Evolutionary conservation across 2,113 vertebrate genomes (phyloP).

Genomic region (Onychorhynchus coronatus): DNA sequence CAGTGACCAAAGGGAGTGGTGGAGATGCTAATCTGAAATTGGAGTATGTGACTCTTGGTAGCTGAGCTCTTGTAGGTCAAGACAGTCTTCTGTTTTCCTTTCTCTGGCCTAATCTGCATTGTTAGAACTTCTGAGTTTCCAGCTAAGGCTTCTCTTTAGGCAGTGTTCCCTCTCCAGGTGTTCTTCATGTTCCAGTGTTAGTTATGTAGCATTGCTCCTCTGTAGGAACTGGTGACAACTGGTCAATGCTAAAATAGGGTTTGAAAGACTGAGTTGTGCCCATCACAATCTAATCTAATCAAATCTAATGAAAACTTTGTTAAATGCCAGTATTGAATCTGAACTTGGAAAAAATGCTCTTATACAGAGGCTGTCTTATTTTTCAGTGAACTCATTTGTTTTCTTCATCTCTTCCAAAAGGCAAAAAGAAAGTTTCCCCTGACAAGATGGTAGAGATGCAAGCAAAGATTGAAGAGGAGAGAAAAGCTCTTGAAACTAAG

Average conservation of each 20-base stretch:
- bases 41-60: neutral
- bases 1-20: neutral
- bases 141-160: neutral
- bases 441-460: constrained; percentile 99
- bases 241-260: neutral
- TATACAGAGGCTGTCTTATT: neutral
- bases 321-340: neutral
- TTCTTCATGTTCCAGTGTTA: neutral
- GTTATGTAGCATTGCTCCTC: neutral
- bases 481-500: constrained; percentile 95
- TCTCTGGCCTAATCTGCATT: neutral
- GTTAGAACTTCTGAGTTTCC: neutral
- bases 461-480: constrained; percentile 96
- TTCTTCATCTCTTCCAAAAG: constrained; percentile 63
- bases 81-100: neutral
- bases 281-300: no score
- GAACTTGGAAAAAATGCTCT: neutral
- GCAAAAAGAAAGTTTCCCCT: constrained; percentile 95
- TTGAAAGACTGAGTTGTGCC: neutral
- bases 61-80: neutral
- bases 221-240: neutral
- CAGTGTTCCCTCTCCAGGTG: neutral
- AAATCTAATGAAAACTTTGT: neutral
- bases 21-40: neutral
- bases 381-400: neutral